Base-by-base conservation (phyloP, 1,140 invertebrate species). In the Megathymus violae region DNA sequence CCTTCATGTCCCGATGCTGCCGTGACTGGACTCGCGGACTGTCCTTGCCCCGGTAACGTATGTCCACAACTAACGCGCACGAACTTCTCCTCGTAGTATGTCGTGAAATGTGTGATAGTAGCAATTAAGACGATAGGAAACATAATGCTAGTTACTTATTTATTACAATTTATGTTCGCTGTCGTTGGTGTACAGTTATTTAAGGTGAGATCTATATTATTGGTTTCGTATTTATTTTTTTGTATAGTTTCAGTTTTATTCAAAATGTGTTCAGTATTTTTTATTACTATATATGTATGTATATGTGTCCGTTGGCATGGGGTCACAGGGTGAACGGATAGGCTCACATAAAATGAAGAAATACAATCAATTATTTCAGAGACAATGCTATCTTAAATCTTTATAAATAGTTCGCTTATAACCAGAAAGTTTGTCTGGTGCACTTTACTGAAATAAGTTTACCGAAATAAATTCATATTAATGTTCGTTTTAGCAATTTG, bases 141-240 rank as follows among this genome's bases (percentile, higher is more conserved):
- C 95, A 99, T 99, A 94, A 98, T 99, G 94, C 94, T 99, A 94
- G 98, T 99, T 91, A 99, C 98, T 89, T 98, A 98, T 94, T 96
- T 99, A 80, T 96, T 99, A 89, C 97, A 99, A 94, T 99, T 99
- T 95, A 99, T 99, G 98, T 99, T 99, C 94, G 98, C 99, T 91
- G 98, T 99, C 85, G 99, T 99, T 92, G 99, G 99, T 94, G 99
- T 99, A 91, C 99, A 99, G 93, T 95, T 99, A 78, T 99, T 99
- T 94, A 99, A 99, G 97, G 97, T 97, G 75, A 91, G 83, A 59
- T 50, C 17, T 50, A 56, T 31, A 27, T 43, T 43, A 14, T 38
- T 52, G 5, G 10, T n/a, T 3, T 48, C 9, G 13, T 36, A 19
- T 47, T 43, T n/a, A 51, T 6, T 31, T 44, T 52, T 22, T 40